Evolutionary conservation across 2,888 invertebrate species (phyloP).

Genomic region (Epicampocera succincta): DNA sequence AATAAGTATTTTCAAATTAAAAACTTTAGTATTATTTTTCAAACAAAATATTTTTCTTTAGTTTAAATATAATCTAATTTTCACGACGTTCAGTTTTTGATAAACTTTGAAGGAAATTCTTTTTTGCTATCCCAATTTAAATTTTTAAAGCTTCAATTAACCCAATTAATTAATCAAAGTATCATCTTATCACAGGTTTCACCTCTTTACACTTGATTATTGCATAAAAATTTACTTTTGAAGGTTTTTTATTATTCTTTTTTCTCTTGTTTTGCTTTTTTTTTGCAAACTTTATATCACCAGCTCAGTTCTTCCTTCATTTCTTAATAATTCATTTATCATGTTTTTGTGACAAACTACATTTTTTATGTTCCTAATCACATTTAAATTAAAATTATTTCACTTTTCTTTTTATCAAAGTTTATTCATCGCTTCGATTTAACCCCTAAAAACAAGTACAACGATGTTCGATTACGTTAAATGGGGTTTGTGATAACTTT

Average conservation of each 20-base stretch:
- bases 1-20: too few species aligned
- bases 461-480: conserved; percentile 11
- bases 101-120: too few species aligned
- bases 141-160: conserved; percentile 7
- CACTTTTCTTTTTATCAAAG: conserved; percentile 11
- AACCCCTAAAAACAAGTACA: conserved; percentile 27
- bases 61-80: too few species aligned
- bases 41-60: too few species aligned
- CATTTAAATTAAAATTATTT: conserved; percentile 54
- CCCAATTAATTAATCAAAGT: conserved; percentile 30
- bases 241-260: not conserved
- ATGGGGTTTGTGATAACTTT: conserved; percentile 28
- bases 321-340: conserved; percentile 34
- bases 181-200: conserved; percentile 17
- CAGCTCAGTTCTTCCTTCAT: conserved; percentile 1
- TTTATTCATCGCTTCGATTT: conserved; percentile 42
- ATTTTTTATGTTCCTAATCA: conserved; percentile 31
- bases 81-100: too few species aligned
- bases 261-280: too few species aligned
- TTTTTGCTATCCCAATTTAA: too few species aligned
- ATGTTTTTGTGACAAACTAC: conserved; percentile 1
- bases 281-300: not conserved
- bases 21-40: too few species aligned
- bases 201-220: conserved; percentile 19
- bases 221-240: conserved; percentile 7